Base-by-base conservation (phyloP, 1,140 invertebrate genomes). In the Bathynomus jamesi region DNA sequence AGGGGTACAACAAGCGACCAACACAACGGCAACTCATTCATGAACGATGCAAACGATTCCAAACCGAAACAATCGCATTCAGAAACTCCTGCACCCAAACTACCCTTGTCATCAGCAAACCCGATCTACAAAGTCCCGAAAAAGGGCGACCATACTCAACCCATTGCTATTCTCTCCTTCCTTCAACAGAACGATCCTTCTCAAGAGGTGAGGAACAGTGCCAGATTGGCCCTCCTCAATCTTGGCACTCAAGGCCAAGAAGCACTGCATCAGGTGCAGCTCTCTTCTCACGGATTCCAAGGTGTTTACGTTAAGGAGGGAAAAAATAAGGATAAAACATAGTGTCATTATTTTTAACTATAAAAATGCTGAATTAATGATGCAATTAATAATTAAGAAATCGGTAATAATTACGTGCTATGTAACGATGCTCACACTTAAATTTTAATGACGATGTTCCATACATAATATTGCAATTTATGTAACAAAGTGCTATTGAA, bases 271-370 rank as follows among this genome's bases (percentile, higher is more conserved):
- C 81, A 83, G 70, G 78, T 81, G 30, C 82, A 83, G 73, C 79
- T 83, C n/a, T 80, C 81, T 10, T 79, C 80, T 27, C 82, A 84
- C 73, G 83, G 83, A 7, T 84, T 83, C 73, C 83, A 84, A 72
- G 83, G 83, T 31, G 61, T 84, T 13, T 79, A 81, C 61, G 80
- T 83, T 28, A 80, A 80, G 62, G 74, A 76, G 65, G 72, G 60
- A 40, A 71, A 67, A 53, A 21, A 53, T 11, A 53, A 53, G 5
- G 5, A 3, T 17, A 53, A 53, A 53, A 53, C 40, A 21, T 53
- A n/a, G n/a, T n/a, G n/a, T n/a, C n/a, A n/a, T n/a, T n/a, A n/a
- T n/a, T n/a, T n/a, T n/a, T n/a, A n/a, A n/a, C n/a, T n/a, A n/a
- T n/a, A n/a, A n/a, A n/a, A n/a, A n/a, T n/a, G n/a, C n/a, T n/a